phyloP scores from a whole-genome alignment of 2,113 vertebrate species.

The Phaethon lepturus region DNA sequence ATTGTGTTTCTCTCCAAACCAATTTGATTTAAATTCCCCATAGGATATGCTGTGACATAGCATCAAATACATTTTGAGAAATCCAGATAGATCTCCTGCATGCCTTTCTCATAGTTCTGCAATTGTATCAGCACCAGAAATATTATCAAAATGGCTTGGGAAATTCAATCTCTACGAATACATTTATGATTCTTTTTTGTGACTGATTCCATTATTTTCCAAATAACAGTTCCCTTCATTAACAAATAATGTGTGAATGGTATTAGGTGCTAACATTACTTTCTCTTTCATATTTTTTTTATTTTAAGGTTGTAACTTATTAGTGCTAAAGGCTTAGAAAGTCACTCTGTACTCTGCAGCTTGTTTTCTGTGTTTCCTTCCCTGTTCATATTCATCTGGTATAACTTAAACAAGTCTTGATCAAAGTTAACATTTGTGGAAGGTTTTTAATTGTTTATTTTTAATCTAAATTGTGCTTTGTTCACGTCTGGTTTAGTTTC shows the following conservation, averaged over 20 bases:
- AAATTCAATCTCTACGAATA: not conserved
- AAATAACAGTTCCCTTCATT: not conserved
- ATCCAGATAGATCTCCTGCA: not conserved
- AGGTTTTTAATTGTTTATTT: not conserved
- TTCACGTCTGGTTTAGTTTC: not conserved
- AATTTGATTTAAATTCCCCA: conserved; percentile 48
- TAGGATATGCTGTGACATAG: not conserved
- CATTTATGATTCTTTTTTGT: not conserved
- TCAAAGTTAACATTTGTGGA: not conserved
- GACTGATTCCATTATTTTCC: not conserved
- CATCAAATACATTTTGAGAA: conserved; percentile 2
- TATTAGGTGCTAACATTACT: not conserved
- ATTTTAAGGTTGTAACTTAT: not conserved
- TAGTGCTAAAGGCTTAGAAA: not conserved
- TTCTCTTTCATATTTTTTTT: not conserved
- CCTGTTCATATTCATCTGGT: not conserved
- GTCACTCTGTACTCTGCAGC: not conserved
- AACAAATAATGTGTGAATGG: not conserved
- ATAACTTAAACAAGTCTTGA: not conserved
- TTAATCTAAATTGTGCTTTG: not conserved
- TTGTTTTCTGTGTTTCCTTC: not conserved
- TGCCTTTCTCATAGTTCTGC: not conserved
- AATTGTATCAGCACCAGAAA: not conserved
- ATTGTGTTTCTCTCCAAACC: conserved; percentile 3
- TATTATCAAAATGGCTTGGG: not conserved